These are phyloP conservation scores for Ferrisia virgata DNA, from an alignment of 2,888 invertebrate species.

Conservation along the genomic window DNA sequence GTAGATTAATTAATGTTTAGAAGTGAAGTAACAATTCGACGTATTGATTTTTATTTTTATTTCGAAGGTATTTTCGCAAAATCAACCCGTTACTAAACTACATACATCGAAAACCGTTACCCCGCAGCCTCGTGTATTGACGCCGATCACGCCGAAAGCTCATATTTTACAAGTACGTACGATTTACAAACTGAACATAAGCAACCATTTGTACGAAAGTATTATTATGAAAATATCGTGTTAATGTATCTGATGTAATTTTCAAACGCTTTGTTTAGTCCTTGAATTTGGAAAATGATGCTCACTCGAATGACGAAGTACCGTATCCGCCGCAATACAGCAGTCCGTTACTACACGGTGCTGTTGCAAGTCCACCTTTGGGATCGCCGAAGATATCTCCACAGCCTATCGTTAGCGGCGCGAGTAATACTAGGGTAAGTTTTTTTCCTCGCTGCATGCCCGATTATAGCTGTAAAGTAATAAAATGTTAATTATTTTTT, in stretches of 20 bases:
- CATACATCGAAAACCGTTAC: conserved; percentile 51
- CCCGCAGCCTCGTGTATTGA: conserved; percentile 50
- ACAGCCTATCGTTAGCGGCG: conserved; percentile 22
- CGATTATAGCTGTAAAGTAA: too few species aligned
- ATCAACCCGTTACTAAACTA: conserved; percentile 51
- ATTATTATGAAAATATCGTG: background rate
- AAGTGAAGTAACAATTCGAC: background rate
- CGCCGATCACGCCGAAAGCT: conserved; percentile 51
- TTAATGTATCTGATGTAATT: too few species aligned
- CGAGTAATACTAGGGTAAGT: conserved; percentile 32
- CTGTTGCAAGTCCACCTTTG: conserved; percentile 60
- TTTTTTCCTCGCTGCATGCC: too few species aligned
- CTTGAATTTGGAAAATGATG: conserved; percentile 13
- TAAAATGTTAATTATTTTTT: background rate
- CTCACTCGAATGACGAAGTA: conserved; percentile 37
- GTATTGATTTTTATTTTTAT: background rate
- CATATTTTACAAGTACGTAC: conserved; percentile 49
- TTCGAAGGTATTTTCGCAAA: conserved; percentile 35
- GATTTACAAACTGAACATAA: background rate
- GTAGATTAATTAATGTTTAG: background rate
- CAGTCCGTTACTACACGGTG: conserved; percentile 51
- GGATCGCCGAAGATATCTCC: conserved; percentile 52
- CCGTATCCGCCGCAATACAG: conserved; percentile 49
- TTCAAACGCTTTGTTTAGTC: background rate
- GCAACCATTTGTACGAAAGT: background rate